Base-by-base conservation (phyloP, 1,140 invertebrate species). In the Venustaconcha ellipsiformis region DNA sequence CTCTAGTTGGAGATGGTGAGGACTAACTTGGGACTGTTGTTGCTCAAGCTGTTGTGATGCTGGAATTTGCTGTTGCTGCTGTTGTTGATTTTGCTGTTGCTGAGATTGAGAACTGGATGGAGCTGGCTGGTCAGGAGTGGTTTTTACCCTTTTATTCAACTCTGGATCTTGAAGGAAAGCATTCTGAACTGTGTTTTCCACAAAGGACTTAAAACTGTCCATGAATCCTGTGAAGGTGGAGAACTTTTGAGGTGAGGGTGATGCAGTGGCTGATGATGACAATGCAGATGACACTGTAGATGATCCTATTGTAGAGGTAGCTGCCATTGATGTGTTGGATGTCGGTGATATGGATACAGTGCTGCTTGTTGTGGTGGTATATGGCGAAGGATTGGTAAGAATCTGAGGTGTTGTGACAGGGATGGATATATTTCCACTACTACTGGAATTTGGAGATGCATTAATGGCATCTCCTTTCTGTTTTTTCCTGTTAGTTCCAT, bases 351-450 rank as follows among this genome's bases (percentile, higher is more conserved):
- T 79, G 68, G 70, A 77, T 23, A 74, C 69, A 68, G 70, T 66
- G 75, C 76, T 86, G 76, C 76, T 82, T 70, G 76, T 86, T 14
- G 80, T 83, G 80, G 83, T 89, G 78, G 93, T 84, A 93, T 93
- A 81, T 91, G 92, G 86, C n/a, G 86, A 92, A 55, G 92, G 90
- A 89, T 95, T 95, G 55, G 84, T 84, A 37, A 86, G 72, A 67
- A 88, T 85, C 64, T 85, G 84, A 37, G 86, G 85, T 14, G 93
- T 92, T 18, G 92, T 93, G 37, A 94, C 90, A 30, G 93, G 93
- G 70, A 94, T 87, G 26, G 92, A 91, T 66, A 86, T 73, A 67
- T 77, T 63, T 62, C 59, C 75, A 72, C 65, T 76, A 30, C 20
- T 57, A 18, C 60, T 64, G 14, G 70, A 59, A 68, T 93, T 89